These are phyloP conservation scores for Cheilosia scutellata DNA, from an alignment of 2,888 invertebrate genomes.

Conservation along the genomic window DNA sequence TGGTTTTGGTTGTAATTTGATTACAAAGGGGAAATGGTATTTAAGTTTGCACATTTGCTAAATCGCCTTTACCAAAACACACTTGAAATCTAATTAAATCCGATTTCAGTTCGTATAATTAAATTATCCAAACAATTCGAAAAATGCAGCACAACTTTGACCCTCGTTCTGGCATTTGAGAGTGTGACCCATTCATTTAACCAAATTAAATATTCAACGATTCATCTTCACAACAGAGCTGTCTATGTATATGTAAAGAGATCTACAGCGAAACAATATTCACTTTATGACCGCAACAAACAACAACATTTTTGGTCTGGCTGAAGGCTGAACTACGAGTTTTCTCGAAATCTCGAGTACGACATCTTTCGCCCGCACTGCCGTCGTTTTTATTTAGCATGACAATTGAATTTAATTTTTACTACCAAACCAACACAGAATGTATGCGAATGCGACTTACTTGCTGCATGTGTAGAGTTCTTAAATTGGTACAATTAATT, in stretches of 20 bases:
- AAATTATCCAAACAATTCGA: slow-evolving; percentile 27
- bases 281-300: slow-evolving; percentile 35
- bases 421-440: slow-evolving; percentile 57
- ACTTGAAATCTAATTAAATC: slow-evolving; percentile 33
- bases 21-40: background rate
- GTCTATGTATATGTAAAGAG: background rate
- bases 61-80: background rate
- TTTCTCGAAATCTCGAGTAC: background rate
- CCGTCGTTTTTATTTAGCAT: slow-evolving; percentile 16
- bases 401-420: slow-evolving; percentile 61
- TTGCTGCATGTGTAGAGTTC: slow-evolving; percentile 25
- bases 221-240: slow-evolving; percentile 11
- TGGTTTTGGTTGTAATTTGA: background rate
- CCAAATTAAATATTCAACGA: slow-evolving; percentile 47
- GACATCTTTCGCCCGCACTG: background rate
- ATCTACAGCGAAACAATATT: slow-evolving; percentile 39
- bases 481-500: slow-evolving; percentile 56
- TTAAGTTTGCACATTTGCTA: background rate
- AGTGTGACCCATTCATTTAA: slow-evolving; percentile 50
- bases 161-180: slow-evolving; percentile 2
- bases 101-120: slow-evolving; percentile 19
- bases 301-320: slow-evolving; percentile 1
- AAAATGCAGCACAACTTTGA: slow-evolving; percentile 26
- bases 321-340: background rate
- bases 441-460: background rate